phyloP scores from a whole-genome alignment of 2,888 invertebrate genomes.

The Sesia bembeciformis region DNA sequence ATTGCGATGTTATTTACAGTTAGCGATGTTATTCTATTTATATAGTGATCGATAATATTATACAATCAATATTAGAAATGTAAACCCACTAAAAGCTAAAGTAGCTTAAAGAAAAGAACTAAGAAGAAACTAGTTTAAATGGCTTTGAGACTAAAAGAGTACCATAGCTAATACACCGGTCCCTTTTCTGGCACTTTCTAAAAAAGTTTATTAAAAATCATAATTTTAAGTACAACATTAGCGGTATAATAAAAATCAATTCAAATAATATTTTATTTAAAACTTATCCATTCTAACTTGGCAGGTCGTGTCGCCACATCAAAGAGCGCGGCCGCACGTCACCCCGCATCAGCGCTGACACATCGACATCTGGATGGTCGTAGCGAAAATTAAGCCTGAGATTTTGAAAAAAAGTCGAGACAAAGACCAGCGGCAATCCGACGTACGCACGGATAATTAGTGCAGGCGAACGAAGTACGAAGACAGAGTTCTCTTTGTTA shows the following conservation, averaged over 20 bases:
- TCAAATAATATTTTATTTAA: neutral
- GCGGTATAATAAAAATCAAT: neutral
- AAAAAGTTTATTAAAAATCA: neutral
- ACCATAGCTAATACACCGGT: too few species aligned
- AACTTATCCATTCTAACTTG: conserved; percentile 14
- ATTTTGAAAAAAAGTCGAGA: conserved; percentile 16
- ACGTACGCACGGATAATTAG: conserved; percentile 32
- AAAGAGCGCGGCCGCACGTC: conserved; percentile 40
- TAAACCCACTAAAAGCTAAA: too few species aligned
- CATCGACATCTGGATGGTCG: conserved; percentile 41
- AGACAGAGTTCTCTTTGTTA: conserved; percentile 13
- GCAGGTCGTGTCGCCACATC: conserved; percentile 21
- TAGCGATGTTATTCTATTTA: too few species aligned
- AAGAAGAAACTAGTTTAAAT: too few species aligned
- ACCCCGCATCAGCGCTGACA: conserved; percentile 40
- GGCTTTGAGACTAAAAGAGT: too few species aligned
- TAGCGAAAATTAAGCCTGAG: conserved; percentile 44
- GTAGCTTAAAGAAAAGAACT: too few species aligned
- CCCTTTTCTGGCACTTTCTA: neutral
- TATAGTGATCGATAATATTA: too few species aligned
- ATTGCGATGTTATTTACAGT: too few species aligned
- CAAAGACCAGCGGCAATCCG: conserved; percentile 16
- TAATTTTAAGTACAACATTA: neutral
- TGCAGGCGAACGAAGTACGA: conserved; percentile 11
- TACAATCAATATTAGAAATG: too few species aligned